phyloP scores from a whole-genome alignment of 2,888 invertebrate genomes.

The Epinotia demarniana region DNA sequence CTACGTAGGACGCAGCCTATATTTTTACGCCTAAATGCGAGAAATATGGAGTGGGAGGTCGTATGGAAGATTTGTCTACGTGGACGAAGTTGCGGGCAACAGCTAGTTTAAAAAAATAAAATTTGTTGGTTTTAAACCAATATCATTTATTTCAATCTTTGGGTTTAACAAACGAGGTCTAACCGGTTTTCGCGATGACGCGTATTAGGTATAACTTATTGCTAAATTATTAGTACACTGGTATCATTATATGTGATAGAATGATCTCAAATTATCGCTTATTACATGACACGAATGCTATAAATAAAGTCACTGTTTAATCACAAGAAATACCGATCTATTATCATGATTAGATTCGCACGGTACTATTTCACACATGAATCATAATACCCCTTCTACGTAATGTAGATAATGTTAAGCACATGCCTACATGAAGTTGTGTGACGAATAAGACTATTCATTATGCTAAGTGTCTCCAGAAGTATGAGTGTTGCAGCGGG shows the following conservation, averaged over 20 bases:
- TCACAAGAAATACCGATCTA: not conserved
- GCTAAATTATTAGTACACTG: slow-evolving; percentile 10
- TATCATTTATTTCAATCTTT: slow-evolving; percentile 5
- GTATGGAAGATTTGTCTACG: not conserved
- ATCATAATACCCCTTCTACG: not conserved
- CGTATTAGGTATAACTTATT: not conserved
- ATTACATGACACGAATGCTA: not conserved
- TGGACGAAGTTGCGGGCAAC: not conserved
- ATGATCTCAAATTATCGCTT: not conserved
- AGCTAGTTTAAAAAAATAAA: not conserved
- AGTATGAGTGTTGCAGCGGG: no score
- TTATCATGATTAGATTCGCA: slow-evolving; percentile 1
- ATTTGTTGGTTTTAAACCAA: not conserved
- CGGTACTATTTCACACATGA: not conserved
- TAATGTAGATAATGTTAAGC: not conserved
- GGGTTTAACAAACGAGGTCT: not conserved
- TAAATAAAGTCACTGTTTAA: slow-evolving; percentile 7
- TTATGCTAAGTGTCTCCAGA: no score
- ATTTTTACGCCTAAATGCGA: no score
- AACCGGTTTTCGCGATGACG: not conserved
- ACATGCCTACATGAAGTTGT: not conserved
- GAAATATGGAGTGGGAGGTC: not conserved
- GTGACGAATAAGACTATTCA: no score
- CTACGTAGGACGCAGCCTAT: no score
- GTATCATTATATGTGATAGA: not conserved